Conservation (phyloP, 1,140 invertebrate genomes). For the Oedothorax gibbosus region DNA sequence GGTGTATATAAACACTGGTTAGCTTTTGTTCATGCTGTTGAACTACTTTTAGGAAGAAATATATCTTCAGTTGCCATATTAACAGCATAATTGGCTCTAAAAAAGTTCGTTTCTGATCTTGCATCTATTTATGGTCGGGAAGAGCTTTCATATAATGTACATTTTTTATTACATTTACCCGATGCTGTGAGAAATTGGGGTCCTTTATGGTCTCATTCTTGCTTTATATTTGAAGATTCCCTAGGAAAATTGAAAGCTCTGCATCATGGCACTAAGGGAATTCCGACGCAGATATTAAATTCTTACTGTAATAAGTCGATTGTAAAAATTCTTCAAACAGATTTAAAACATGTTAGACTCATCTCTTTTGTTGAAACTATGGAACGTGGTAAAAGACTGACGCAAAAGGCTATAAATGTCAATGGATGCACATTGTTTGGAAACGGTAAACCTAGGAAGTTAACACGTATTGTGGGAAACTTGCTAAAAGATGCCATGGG, state of each 20-base stretch:
- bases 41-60: background rate
- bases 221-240: background rate
- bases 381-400: background rate
- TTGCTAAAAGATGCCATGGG: background rate
- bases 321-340: background rate
- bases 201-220: background rate
- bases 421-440: background rate
- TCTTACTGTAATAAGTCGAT: background rate
- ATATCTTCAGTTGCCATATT: background rate
- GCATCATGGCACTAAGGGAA: background rate
- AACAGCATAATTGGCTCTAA: background rate
- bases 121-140: background rate
- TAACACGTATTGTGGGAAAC: background rate
- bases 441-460: background rate
- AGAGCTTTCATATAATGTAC: background rate
- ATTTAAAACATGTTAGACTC: background rate
- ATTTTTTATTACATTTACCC: background rate
- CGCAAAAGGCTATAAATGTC: background rate
- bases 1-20: background rate
- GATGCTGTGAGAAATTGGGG: background rate
- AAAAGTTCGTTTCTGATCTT: background rate
- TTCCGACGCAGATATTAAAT: background rate
- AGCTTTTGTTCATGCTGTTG: background rate
- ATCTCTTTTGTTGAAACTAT: background rate
- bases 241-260: conserved; percentile 1